Evolutionary conservation across 2,888 invertebrate genomes (phyloP).

Genomic region (Agrilus biguttatus): DNA sequence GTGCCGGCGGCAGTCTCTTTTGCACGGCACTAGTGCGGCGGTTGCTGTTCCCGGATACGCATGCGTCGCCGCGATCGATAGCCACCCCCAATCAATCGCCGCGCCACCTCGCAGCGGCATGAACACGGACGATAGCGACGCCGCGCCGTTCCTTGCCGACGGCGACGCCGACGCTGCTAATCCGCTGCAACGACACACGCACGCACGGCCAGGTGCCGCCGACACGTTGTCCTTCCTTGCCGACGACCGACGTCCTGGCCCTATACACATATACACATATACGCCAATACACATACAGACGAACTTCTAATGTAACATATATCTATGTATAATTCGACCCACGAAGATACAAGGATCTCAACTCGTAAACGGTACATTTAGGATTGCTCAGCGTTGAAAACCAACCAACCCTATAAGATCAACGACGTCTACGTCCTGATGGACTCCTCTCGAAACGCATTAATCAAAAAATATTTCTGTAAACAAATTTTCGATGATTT

Average conservation of each 20-base stretch:
- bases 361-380: too few species aligned
- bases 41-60: constrained; percentile 17
- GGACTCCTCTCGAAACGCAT: too few species aligned
- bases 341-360: too few species aligned
- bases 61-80: constrained; percentile 26
- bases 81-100: constrained; percentile 26
- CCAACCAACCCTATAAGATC: too few species aligned
- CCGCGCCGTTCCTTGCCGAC: constrained; percentile 17
- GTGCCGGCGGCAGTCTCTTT: constrained; percentile 29
- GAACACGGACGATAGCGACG: constrained; percentile 3
- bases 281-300: too few species aligned
- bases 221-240: constrained; percentile 9
- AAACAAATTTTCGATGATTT: too few species aligned
- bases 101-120: constrained; percentile 23
- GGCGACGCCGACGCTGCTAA: constrained; percentile 13
- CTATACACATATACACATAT: constrained; percentile 2
- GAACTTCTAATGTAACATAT: too few species aligned
- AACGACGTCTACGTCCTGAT: too few species aligned
- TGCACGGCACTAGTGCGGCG: constrained; percentile 30
- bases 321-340: too few species aligned
- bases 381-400: too few species aligned
- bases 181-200: constrained; percentile 11
- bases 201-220: constrained; percentile 12
- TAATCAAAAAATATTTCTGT: too few species aligned
- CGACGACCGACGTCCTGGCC: constrained; percentile 3